Evolutionary conservation across 2,113 vertebrate species (phyloP), one percentile per base, ranked within the genome.

Genomic region (Toxotes jaculatrix): DNA sequence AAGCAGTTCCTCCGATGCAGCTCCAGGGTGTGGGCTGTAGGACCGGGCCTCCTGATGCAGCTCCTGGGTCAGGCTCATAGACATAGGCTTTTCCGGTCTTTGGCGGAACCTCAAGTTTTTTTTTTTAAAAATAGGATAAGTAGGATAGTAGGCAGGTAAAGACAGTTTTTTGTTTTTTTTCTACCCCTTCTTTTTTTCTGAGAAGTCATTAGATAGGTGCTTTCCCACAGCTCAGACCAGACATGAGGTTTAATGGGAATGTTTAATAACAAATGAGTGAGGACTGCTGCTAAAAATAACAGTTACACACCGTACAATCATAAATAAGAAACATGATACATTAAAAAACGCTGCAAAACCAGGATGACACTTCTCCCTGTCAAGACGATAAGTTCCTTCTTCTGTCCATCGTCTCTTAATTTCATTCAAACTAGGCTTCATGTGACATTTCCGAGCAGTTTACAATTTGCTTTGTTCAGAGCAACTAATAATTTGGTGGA

Each of bases 11-110:
- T 85, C 60, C 77, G 55, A 79, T 31, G 88, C 82, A 71, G 83
- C 82, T 89, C 68, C 72, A 27, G 89, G 92, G 89, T 80, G 90
- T 87, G 87, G 77, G 51, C 82, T 63, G 75, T 67, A 9, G 0
- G 23, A 66, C 56, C 11, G 7, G 79, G 68, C 80, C 86, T 89
- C 73, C 71, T 82, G 73, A 81, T 87, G 87, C 77, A 82, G 84
- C 77, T 88, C 74, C 63, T 66, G 70, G 74, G 60, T 84, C 74
- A 64, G 70, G 59, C 80, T 62, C 38, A 17, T 23, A 53, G 49
- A 40, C 21, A 34, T 79, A 67, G 74, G 64, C 78, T 84, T 75
- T 14, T 43, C 23, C 13, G 7, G n/a, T 19, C 56, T 60, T 64
- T 75, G 62, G 59, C 17, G 0, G 17, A 53, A 79, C 10, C 23